These are phyloP conservation scores for Amitus sp. DNA, from an alignment of 2,888 invertebrate species.

Conservation along the genomic window DNA sequence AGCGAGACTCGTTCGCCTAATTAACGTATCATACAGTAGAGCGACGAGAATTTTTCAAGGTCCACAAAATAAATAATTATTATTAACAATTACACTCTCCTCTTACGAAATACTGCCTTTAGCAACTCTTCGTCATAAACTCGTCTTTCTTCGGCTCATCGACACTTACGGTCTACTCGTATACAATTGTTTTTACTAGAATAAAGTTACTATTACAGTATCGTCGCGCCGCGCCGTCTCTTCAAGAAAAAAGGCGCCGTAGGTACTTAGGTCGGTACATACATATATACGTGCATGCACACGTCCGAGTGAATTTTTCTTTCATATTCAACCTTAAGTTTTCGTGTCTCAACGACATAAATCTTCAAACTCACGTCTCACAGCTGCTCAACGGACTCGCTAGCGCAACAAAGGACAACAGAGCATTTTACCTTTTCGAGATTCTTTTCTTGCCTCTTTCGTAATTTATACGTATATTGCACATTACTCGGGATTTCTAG, in stretches of 20 bases:
- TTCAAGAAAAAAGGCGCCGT: constrained; percentile 44
- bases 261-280: constrained; percentile 50
- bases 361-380: constrained; percentile 34
- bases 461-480: constrained; percentile 37
- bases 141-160: constrained; percentile 43
- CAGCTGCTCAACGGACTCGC: constrained; percentile 41
- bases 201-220: constrained; percentile 59
- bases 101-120: constrained; percentile 64
- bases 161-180: constrained; percentile 63
- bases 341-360: constrained; percentile 39
- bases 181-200: constrained; percentile 67
- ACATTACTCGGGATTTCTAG: constrained; percentile 11
- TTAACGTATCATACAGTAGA: constrained; percentile 60
- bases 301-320: constrained; percentile 33
- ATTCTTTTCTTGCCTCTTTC: constrained; percentile 3
- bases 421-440: constrained; percentile 11
- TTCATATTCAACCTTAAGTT: constrained; percentile 32
- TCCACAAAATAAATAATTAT: constrained; percentile 65
- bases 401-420: constrained; percentile 36
- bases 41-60: constrained; percentile 60
- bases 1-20: constrained; percentile 41
- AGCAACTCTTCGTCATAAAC: constrained; percentile 28
- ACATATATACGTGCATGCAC: constrained; percentile 33
- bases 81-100: constrained; percentile 62
- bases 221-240: constrained; percentile 47